Evolutionary conservation across 92 coral and sea anemone genomes (phyloP), one percentile per base, ranked within the genome.

Genomic region (Plumapathes pennacea): DNA sequence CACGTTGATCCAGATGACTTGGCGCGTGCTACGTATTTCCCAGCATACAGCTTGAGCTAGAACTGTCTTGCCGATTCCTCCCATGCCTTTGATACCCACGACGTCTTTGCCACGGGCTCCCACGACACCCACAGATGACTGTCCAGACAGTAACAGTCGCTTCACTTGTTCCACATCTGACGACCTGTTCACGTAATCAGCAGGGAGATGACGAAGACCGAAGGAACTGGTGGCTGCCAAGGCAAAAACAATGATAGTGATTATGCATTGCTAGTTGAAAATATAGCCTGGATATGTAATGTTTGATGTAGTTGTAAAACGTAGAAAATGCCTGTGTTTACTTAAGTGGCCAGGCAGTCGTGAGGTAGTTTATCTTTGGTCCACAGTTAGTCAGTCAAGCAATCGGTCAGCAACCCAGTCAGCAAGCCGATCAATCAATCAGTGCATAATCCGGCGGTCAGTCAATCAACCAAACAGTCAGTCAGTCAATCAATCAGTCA

Each of bases 21-120:
- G 80, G 25, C 85, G 79, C 13, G 47, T 38, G 2, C 49, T n/a
- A 29, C 66, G 22, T 22, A 72, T 50, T 44, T 65, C 28, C 85
- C 85, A 71, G 34, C 74, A 73, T 22, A 79, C 50, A 1, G 85
- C 85, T 55, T 79, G 85, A 13, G 79, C 75, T n/a, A 79, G 52
- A 13, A 79, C 85, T 12, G 85, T 79, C 57, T 79, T 79, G 2
- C 85, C 85, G 24, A 79, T 72, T 12, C 85, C 85, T 23, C 85
- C 85, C 85, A 79, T 79, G 6, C 85, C 85, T 33, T 63, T 52
- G 48, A 79, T 71, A 5, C 85, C 85, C 11, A 79, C 73, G 12
- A 79, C 70, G 9, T 79, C 80, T 27, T 69, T 32, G 45, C 41
- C 61, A 4, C 62, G 62, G 4, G 42, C 37, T 29, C 76, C 85